phyloP scores from a whole-genome alignment of 2,113 vertebrate genomes.

The Cercocebus atys region DNA sequence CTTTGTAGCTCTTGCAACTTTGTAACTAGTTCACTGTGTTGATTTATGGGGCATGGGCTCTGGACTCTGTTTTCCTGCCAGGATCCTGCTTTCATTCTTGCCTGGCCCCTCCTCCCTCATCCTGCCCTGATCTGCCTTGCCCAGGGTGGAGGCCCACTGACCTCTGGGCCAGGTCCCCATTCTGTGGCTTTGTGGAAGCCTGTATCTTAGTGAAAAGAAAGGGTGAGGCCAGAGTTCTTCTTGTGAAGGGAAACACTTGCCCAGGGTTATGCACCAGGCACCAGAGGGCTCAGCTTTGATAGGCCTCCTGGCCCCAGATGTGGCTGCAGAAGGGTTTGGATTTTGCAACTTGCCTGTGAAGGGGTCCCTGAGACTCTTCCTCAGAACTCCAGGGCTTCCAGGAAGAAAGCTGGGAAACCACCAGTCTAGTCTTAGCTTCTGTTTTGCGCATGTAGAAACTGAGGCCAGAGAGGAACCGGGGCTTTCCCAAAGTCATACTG shows the following conservation, averaged over 20 bases:
- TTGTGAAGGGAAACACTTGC: not conserved
- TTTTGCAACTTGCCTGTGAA: not conserved
- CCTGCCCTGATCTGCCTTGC: not conserved
- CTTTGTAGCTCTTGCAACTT: not conserved
- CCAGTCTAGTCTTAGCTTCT: not conserved
- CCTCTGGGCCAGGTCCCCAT: not conserved
- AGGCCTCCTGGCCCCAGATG: not conserved
- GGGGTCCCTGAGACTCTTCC: not conserved
- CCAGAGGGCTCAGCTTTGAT: not conserved
- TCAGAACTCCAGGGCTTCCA: not conserved
- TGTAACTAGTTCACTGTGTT: rapidly evolving
- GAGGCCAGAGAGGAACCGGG: not conserved
- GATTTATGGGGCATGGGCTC: not conserved
- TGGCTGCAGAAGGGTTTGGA: not conserved
- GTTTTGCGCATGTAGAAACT: not conserved
- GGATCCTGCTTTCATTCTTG: not conserved
- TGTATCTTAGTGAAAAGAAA: not conserved
- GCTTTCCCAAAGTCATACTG: too few relatives aligned
- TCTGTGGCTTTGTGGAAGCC: not conserved
- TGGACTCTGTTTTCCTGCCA: not conserved
- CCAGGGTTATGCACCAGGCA: not conserved
- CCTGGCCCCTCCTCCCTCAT: not conserved
- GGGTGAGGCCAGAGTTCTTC: not conserved
- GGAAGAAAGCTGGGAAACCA: not conserved
- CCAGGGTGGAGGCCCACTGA: not conserved